Percentiles rank a stretch among this genome's conserved stretches.
phyloP scores from a whole-genome alignment of 2,888 invertebrate species.

The Sphaerophoria taeniata region DNA sequence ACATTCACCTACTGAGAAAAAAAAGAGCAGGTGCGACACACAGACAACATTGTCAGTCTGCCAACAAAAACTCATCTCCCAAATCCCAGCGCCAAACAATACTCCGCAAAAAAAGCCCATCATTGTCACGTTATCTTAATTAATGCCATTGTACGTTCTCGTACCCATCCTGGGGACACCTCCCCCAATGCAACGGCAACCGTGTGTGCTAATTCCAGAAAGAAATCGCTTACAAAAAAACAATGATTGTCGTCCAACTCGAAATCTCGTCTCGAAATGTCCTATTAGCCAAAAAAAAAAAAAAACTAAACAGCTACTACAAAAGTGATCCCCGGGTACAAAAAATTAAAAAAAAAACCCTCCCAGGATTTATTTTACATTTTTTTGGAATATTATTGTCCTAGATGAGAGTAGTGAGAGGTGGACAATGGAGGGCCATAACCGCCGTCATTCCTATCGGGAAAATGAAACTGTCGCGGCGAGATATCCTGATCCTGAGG shows the following conservation, averaged over 20 bases:
- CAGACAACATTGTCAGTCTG: conserved; percentile 19
- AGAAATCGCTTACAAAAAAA: conserved; percentile 63
- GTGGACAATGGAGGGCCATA: neutral
- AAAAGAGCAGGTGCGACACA: conserved; percentile 13
- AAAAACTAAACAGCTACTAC: neutral
- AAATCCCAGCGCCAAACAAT: conserved; percentile 27
- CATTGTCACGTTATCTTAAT: conserved; percentile 75
- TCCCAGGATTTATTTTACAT: conserved; percentile 49
- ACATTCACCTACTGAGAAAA: conserved; percentile 16
- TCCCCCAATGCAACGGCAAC: neutral
- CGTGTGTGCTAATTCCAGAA: conserved; percentile 52
- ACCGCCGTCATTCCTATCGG: conserved; percentile 19
- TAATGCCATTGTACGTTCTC: conserved; percentile 65
- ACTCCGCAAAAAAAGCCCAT: conserved; percentile 63
- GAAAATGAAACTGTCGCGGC: conserved; percentile 70
- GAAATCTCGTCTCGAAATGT: conserved; percentile 71
- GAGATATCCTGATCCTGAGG: conserved; percentile 46
- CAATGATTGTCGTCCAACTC: conserved; percentile 60
- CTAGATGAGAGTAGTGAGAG: conserved; percentile 20
- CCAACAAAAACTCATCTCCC: conserved; percentile 18
- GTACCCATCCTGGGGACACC: neutral
- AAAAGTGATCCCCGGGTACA: conserved; percentile 36
- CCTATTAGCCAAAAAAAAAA: conserved; percentile 56
- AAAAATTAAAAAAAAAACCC: conserved; percentile 53
- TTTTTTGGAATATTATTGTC: conserved; percentile 62